Conservation (phyloP, 2,888 invertebrate genomes). For the Portevinia maculata region DNA sequence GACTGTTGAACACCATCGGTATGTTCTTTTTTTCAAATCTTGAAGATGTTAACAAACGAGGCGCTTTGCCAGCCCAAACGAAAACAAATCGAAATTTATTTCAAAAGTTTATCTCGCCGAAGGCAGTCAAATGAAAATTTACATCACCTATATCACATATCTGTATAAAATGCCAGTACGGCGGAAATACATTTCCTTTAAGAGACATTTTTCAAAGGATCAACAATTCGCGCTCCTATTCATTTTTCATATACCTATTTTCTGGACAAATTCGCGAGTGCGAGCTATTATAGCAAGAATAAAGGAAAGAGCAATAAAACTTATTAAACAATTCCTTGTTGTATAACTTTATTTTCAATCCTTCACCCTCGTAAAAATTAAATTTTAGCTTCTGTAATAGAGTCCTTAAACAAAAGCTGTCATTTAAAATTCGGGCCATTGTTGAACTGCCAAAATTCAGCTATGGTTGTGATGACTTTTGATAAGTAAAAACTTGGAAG, state of each 20-base stretch:
- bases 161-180: background rate
- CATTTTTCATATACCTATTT: background rate
- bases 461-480: no score
- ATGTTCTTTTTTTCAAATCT: conserved; percentile 11
- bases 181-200: background rate
- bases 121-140: conserved; percentile 11
- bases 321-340: conserved; percentile 27
- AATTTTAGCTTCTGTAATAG: no score
- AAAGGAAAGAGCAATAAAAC: conserved; percentile 8
- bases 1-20: conserved; percentile 20
- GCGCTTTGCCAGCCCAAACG: conserved; percentile 9
- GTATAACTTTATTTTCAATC: background rate
- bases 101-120: background rate
- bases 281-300: background rate
- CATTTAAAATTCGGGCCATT: no score
- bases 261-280: no score
- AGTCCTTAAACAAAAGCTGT: no score
- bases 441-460: no score
- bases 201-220: background rate
- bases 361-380: no score
- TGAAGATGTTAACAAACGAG: conserved; percentile 6
- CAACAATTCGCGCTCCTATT: no score
- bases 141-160: conserved; percentile 16
- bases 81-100: conserved; percentile 39
- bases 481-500: no score